A percentile compares a stretch with the other conserved stretches of the same genome.
phyloP scores from a whole-genome alignment of 2,888 invertebrate genomes.

The Laspeyria flexula region DNA sequence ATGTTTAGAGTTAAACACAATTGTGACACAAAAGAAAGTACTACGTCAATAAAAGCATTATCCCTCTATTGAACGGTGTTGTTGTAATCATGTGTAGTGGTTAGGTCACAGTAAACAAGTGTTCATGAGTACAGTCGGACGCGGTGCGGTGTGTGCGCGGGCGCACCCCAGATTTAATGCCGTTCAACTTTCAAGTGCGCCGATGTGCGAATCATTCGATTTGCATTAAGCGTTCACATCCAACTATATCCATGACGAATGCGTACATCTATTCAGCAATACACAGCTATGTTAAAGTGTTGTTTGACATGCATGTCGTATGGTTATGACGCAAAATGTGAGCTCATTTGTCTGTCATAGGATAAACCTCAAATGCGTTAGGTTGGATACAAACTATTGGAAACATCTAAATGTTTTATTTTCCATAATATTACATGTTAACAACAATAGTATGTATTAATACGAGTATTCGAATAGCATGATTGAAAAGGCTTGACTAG shows the following conservation, averaged over 20 bases:
- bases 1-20: too few species aligned
- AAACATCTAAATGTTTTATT: too few species aligned
- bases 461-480: too few species aligned
- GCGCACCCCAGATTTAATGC: conserved; percentile 48
- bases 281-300: conserved; percentile 11
- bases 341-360: background rate
- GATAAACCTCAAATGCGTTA: background rate
- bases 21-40: too few species aligned
- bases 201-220: conserved; percentile 69
- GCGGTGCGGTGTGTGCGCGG: conserved; percentile 14
- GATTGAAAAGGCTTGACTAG: too few species aligned
- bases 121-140: conserved; percentile 21
- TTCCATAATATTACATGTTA: too few species aligned
- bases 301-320: conserved; percentile 12
- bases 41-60: conserved; percentile 30
- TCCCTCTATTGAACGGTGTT: conserved; percentile 15
- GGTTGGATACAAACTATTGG: too few species aligned
- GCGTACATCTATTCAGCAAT: conserved; percentile 33
- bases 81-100: conserved; percentile 29
- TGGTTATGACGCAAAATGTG: background rate
- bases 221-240: conserved; percentile 59
- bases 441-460: too few species aligned
- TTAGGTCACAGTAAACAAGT: conserved; percentile 37
- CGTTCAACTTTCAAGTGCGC: conserved; percentile 57
- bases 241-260: conserved; percentile 56